Percentiles rank a stretch among this genome's conserved stretches.
These are phyloP conservation scores for Echeneis naucrates DNA, from an alignment of 2,797 vertebrate genomes.

Conservation along the genomic window DNA sequence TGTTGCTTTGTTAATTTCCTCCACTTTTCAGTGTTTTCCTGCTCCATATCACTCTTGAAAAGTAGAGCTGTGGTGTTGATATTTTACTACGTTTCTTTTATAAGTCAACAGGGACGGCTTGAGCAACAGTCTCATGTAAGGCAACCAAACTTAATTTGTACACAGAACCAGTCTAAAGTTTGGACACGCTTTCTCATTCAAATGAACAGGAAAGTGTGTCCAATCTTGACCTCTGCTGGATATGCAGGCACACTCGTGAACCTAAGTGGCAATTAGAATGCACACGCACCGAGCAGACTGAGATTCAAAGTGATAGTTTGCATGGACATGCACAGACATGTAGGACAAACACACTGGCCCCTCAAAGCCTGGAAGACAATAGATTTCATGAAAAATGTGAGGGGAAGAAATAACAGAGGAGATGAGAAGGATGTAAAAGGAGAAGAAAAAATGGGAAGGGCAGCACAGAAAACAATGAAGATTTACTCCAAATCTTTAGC, in stretches of 20 bases:
- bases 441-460: not conserved
- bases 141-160: not conserved
- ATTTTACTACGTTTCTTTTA: constrained; percentile 25
- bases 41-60: not conserved
- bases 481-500: not conserved
- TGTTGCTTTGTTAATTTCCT: not conserved
- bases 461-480: not conserved
- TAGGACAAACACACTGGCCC: not conserved
- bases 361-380: constrained; percentile 4
- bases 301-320: constrained; percentile 37
- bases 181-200: too few relatives aligned
- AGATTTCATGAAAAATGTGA: not conserved
- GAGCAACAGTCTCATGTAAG: not conserved
- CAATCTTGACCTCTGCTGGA: too few relatives aligned
- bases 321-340: constrained; percentile 34
- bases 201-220: too few relatives aligned
- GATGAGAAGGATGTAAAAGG: not conserved
- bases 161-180: too few relatives aligned
- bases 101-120: not conserved
- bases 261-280: constrained; percentile 1
- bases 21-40: constrained; percentile 9
- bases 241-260: constrained; percentile 1
- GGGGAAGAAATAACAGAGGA: not conserved
- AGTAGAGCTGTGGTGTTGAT: constrained; percentile 32
- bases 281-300: not conserved